A percentile compares a stretch with the other conserved stretches of the same genome.
These are phyloP conservation scores for Aviceda subcristata DNA, from an alignment of 2,113 vertebrate genomes.

Conservation along the genomic window DNA sequence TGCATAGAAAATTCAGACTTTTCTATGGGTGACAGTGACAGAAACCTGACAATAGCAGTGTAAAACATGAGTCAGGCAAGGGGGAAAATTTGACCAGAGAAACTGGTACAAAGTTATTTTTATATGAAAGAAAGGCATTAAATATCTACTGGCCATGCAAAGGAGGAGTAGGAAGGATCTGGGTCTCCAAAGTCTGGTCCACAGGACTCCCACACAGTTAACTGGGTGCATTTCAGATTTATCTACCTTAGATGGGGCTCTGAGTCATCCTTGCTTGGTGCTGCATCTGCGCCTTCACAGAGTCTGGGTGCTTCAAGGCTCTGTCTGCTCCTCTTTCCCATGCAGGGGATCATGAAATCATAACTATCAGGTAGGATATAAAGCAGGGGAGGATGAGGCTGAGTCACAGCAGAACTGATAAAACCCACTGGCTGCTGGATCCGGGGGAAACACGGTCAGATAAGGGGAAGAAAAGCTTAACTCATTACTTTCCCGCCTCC, in stretches of 20 bases:
- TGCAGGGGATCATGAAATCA: neutral
- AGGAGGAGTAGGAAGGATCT: neutral
- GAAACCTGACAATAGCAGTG: neutral
- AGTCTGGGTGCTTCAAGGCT: neutral
- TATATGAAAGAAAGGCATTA: neutral
- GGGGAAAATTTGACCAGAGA: neutral
- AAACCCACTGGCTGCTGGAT: neutral
- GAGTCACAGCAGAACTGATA: constrained; percentile 3
- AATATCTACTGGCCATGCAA: neutral
- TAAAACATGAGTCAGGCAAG: neutral
- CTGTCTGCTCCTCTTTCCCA: neutral
- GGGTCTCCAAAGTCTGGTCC: neutral
- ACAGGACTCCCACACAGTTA: neutral
- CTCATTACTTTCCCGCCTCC: neutral
- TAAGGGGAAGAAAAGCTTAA: neutral
- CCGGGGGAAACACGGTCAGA: neutral
- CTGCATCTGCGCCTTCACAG: neutral
- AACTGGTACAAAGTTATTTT: neutral
- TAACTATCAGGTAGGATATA: neutral
- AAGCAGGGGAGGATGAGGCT: neutral
- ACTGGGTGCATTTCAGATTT: neutral
- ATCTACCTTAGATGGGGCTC: neutral
- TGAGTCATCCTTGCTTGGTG: neutral
- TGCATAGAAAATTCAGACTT: neutral
- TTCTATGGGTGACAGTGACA: neutral